phyloP scores from a whole-genome alignment of 2,888 invertebrate genomes.

The Hipparchia sbordonii region DNA sequence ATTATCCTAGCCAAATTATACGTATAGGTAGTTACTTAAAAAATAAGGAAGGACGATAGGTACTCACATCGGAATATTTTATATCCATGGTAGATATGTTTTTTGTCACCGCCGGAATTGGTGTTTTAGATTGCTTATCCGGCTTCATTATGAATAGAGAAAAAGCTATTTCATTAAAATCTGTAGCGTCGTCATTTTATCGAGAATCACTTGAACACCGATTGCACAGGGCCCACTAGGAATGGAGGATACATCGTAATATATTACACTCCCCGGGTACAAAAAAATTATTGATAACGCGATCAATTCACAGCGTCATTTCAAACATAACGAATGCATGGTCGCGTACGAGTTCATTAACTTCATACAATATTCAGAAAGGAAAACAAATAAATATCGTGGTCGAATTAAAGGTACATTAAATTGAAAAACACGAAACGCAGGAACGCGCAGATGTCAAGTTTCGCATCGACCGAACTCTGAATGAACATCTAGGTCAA shows the following conservation, averaged over 20 bases:
- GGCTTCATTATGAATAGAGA: conserved; percentile 46
- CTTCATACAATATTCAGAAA: conserved; percentile 41
- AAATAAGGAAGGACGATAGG: neutral
- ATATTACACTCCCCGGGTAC: conserved; percentile 52
- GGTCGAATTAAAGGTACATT: conserved; percentile 60
- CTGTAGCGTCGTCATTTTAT: conserved; percentile 52
- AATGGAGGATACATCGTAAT: conserved; percentile 60
- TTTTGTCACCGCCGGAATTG: conserved; percentile 61
- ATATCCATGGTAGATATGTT: conserved; percentile 63
- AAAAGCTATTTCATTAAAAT: conserved; percentile 53
- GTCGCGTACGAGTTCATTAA: conserved; percentile 21
- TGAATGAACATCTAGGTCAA: conserved; percentile 83
- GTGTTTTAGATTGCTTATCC: conserved; percentile 54
- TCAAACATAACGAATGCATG: conserved; percentile 22
- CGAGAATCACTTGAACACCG: conserved; percentile 51
- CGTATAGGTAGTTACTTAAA: no score
- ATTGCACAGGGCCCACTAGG: conserved; percentile 50
- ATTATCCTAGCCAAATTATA: no score
- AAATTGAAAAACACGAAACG: conserved; percentile 75
- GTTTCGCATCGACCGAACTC: conserved; percentile 83
- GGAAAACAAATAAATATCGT: conserved; percentile 53
- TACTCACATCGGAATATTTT: conserved; percentile 69
- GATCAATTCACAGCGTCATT: conserved; percentile 37
- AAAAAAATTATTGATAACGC: conserved; percentile 26
- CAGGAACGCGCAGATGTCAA: conserved; percentile 82